These are phyloP conservation scores for Leptobrachium ailaonicum DNA, from an alignment of 2,113 vertebrate genomes.

Conservation along the genomic window DNA sequence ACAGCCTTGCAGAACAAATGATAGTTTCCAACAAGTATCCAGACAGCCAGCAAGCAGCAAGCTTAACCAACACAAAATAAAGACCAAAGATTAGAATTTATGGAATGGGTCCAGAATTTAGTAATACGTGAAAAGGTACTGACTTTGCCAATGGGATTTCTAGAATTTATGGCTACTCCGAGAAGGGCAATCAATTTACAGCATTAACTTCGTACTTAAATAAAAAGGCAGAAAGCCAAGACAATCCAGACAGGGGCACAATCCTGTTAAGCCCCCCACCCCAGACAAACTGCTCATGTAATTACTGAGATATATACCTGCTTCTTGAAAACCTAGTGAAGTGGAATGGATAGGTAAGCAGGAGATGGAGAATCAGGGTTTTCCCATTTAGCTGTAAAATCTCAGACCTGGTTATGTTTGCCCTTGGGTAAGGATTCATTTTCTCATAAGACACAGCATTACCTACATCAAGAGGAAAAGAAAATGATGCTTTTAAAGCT, in stretches of 20 bases:
- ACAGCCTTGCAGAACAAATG: too few species aligned
- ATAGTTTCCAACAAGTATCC: too few species aligned
- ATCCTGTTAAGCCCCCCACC: conserved; percentile 18
- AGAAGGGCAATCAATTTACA: conserved; percentile 23
- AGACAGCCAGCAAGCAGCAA: too few species aligned
- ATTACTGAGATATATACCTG: conserved; percentile 16
- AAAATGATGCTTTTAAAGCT: conserved; percentile 12
- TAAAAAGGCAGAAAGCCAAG: neutral
- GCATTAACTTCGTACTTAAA: neutral
- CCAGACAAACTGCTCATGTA: conserved; percentile 24
- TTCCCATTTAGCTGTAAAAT: conserved; percentile 10
- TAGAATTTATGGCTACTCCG: conserved; percentile 30
- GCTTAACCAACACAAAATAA: too few species aligned
- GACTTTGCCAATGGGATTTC: conserved; percentile 11
- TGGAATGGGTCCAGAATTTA: too few species aligned
- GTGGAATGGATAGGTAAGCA: neutral
- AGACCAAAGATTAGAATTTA: too few species aligned
- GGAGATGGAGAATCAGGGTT: neutral
- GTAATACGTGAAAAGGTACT: conserved; percentile 7
- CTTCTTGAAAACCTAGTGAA: neutral
- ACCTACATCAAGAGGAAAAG: conserved; percentile 4
- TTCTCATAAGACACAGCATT: neutral
- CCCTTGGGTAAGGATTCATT: neutral
- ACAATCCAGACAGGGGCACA: conserved; percentile 12
- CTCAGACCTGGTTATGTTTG: neutral